Conservation (phyloP, 2,797 vertebrate species). For the Megalops cyprinoides region DNA sequence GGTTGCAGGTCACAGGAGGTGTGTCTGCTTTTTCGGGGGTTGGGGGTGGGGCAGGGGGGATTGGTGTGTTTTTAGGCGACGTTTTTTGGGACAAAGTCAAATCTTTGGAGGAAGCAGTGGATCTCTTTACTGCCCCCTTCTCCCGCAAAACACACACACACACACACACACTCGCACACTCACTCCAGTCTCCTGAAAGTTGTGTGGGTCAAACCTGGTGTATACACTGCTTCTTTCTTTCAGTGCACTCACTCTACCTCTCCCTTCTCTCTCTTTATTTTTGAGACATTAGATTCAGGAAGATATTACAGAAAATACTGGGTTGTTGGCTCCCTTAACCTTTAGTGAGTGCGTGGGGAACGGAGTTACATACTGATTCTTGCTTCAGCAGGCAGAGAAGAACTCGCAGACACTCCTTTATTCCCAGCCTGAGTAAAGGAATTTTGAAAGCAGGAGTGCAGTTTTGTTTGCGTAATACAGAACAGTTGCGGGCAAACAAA, state of each 20-base stretch:
- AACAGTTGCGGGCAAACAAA: not conserved
- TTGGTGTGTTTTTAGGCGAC: constrained; percentile 31
- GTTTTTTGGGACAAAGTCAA: not conserved
- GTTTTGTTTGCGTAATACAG: not conserved
- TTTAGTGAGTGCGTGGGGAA: not conserved
- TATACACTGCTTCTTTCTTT: no score
- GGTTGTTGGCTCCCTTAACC: not conserved
- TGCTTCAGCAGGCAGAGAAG: no score
- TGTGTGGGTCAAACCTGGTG: not conserved
- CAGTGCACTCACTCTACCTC: no score
- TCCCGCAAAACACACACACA: no score
- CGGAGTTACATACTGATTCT: no score
- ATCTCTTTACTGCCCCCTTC: not conserved
- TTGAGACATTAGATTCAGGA: not conserved
- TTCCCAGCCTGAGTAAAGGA: not conserved
- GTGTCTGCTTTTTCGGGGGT: constrained; percentile 60
- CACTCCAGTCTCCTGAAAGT: constrained; percentile 1
- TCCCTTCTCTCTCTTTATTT: not conserved
- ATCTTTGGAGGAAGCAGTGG: constrained; percentile 3
- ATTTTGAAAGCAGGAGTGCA: not conserved
- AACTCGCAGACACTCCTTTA: no score
- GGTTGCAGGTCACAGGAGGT: no score
- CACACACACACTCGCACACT: no score
- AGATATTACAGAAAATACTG: not conserved
- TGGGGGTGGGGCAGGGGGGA: constrained; percentile 37